Conservation (phyloP, 1,140 invertebrate species). For the Drosophila punjabiensis region DNA sequence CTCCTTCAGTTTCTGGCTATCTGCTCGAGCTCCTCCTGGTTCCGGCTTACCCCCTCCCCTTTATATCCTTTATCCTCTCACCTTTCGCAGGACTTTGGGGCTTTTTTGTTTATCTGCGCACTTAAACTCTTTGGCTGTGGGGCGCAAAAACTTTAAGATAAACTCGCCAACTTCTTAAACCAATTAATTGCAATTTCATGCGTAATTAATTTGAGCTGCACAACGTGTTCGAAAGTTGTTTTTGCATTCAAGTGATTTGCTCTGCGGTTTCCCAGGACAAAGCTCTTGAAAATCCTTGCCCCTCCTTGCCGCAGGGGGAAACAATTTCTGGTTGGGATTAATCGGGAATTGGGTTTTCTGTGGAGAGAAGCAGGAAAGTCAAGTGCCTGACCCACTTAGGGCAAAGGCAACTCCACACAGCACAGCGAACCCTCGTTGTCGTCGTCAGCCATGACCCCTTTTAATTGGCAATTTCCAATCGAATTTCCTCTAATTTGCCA, state of each 20-base stretch:
- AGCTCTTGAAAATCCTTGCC: not conserved
- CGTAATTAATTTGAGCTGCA: conserved; percentile 81
- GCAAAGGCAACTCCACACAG: conserved; percentile 5
- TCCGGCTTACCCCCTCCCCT: conserved; percentile 48
- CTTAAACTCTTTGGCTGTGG: conserved; percentile 67
- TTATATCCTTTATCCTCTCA: not conserved
- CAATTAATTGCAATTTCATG: conserved; percentile 83
- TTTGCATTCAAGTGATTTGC: conserved; percentile 37
- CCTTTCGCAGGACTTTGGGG: conserved; percentile 30
- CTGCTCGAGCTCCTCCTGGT: conserved; percentile 1
- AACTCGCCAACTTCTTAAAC: conserved; percentile 75
- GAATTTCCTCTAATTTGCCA: conserved; percentile 63
- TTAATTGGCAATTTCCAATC: conserved; percentile 54
- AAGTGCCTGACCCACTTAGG: conserved; percentile 46
- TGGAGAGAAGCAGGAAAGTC: not conserved
- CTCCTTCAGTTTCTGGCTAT: conserved; percentile 39
- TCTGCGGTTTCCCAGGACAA: conserved; percentile 10
- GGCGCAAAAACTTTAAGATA: conserved; percentile 70
- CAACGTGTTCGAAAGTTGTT: conserved; percentile 66
- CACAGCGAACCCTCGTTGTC: not conserved
- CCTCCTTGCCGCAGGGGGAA: not conserved
- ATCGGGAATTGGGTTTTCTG: conserved; percentile 23
- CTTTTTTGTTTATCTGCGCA: conserved; percentile 77
- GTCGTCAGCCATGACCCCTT: conserved; percentile 4
- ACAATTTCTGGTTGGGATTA: conserved; percentile 22